Evolutionary conservation across 1,140 invertebrate genomes (phyloP), one percentile per base, ranked within the genome.

Genomic region (Drosophila malerkotliana): DNA sequence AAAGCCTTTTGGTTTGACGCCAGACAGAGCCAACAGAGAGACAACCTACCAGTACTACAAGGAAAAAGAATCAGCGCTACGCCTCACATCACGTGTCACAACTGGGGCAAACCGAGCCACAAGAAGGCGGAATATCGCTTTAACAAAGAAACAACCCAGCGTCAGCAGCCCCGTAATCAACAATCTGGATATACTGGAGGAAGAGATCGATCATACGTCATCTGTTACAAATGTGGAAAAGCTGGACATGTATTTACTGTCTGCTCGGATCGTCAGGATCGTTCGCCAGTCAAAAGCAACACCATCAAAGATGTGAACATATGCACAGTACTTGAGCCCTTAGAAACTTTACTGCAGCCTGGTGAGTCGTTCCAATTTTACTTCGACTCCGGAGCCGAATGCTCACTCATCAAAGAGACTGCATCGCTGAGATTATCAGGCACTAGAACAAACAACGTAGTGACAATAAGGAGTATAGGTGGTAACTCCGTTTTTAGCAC

Each of bases 111-210:
- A 3, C 39, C 39, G 2, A n/a, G 39, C 39, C 39, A 44, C 39
- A 15, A 44, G 39, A 44, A 44, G 39, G 39, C 14, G n/a, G 39
- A 44, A 44, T 15, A 4, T 44, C 39, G 39, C 39, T 44, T 44
- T 44, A 44, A 34, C 9, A 34, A 34, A 10, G 32, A 34, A 2
- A 34, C 7, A 34, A 34, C 32, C 8, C 32, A 34, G 9, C 32
- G 9, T 34, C 32, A 32, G 30, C 9, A 32, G 30, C 30, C 30
- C 30, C 30, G 30, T 9, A 32, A 32, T 32, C 7, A 9, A 32
- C 28, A 30, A 30, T 32, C 30, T 9, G 7, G 30, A 32, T 32
- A 32, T 32, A 32, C 9, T 9, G 30, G 30, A 32, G 9, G 8
- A 32, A 32, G 9, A 32, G 9, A 32, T 32, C 30, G 30, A 9